Conservation (phyloP, 2,797 vertebrate species). For the Simalia tracyae region DNA sequence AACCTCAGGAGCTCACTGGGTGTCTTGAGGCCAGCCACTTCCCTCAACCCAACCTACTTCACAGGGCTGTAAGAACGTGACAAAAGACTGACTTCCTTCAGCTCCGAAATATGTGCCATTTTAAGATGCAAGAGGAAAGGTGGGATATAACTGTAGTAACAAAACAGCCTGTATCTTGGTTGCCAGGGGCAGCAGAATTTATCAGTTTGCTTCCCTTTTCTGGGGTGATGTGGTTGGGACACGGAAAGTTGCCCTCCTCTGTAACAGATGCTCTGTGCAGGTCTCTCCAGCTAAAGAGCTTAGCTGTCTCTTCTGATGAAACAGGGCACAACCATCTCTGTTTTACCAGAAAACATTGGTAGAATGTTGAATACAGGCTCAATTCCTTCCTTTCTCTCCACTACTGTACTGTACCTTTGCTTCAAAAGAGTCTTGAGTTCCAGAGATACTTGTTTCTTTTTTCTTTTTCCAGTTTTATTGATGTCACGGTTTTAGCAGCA, state of each 20-base stretch:
- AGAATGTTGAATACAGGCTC: background rate
- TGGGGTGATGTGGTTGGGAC: background rate
- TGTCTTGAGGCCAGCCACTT: background rate
- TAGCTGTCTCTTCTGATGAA: background rate
- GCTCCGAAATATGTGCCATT: background rate
- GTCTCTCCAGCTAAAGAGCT: background rate
- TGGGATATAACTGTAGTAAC: background rate
- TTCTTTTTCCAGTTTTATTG: conserved; percentile 36
- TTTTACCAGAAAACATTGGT: background rate
- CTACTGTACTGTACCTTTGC: background rate
- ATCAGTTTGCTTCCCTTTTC: background rate
- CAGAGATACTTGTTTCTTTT: background rate
- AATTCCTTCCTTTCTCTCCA: background rate
- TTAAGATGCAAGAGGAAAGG: background rate
- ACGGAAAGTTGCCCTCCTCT: background rate
- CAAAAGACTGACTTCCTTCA: background rate
- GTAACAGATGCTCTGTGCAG: background rate
- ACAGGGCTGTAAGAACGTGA: background rate
- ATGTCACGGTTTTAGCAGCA: conserved; percentile 40
- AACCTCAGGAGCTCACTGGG: background rate
- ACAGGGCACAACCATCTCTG: background rate
- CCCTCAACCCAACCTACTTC: background rate
- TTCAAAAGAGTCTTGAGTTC: background rate
- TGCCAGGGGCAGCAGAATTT: background rate
- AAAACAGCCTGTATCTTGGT: background rate